Evolutionary conservation across 2,888 invertebrate species (phyloP).

Genomic region (Apotomis betuletana): DNA sequence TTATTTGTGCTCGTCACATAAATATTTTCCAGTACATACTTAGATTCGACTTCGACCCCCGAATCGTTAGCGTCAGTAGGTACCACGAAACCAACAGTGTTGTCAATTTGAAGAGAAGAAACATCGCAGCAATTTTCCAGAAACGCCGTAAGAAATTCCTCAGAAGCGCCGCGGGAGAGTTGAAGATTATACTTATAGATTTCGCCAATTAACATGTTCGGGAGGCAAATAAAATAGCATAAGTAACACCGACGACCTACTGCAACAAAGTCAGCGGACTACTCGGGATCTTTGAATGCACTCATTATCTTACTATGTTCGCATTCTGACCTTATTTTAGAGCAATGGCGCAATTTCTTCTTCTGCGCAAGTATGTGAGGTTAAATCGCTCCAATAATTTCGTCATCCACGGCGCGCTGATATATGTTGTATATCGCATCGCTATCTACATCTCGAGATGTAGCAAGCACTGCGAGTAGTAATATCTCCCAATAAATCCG

Average conservation of each 20-base stretch:
- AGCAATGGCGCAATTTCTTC: constrained; percentile 5
- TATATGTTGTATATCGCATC: constrained; percentile 24
- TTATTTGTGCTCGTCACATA: too few species aligned
- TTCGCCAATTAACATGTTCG: not conserved
- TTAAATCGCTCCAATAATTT: constrained; percentile 16
- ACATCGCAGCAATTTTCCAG: too few species aligned
- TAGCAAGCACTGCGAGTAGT: constrained; percentile 26
- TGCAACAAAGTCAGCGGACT: constrained; percentile 12
- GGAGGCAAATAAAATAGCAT: not conserved
- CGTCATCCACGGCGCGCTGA: constrained; percentile 13
- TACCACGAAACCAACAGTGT: too few species aligned
- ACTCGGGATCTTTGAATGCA: not conserved
- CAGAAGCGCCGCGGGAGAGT: too few species aligned
- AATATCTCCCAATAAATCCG: constrained; percentile 36
- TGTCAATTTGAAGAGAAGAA: too few species aligned
- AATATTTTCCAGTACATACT: too few species aligned
- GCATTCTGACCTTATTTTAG: constrained; percentile 4
- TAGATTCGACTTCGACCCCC: too few species aligned
- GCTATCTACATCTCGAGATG: constrained; percentile 35
- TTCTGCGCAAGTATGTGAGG: constrained; percentile 11
- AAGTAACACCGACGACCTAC: not conserved
- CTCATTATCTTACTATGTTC: constrained; percentile 5
- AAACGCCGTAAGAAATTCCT: too few species aligned
- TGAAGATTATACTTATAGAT: too few species aligned
- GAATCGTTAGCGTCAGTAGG: too few species aligned